Base-by-base conservation (phyloP, 2,797 vertebrate species). In the Acomys russatus region DNA sequence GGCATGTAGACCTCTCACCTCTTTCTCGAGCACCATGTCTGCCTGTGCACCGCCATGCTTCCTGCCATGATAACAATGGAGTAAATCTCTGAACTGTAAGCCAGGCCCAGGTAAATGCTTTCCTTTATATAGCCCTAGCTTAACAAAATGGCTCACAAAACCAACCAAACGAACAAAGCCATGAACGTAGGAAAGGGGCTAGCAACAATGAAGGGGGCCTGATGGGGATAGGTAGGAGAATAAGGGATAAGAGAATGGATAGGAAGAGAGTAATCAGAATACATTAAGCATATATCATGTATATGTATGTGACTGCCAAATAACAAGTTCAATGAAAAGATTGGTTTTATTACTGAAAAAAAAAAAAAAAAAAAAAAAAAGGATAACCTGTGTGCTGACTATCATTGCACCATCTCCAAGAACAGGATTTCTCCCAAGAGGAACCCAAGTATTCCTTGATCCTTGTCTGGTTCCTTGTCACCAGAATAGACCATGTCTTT, bases 361-460 rank as follows among this genome's bases (percentile, higher is more conserved):
- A 80, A 18, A 49, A 23, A 30, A 80, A 18, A 49, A 23, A 30
- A 25, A 28, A 28, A 80, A 10, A 80, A 18, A 49, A 23, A 30
- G 8, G 38, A 4, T 15, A 80, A 49, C 18, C 4, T 18, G 8
- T 7, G 1, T 15, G 44, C 11, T 49, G 73, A 15, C 66, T 35
- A 76, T 17, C 59, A 51, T 1, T 79, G 25, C 10, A 76, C 8
- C 14, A 59, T 73, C 85, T 71, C 84, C 49, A 44, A 54, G 28
- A 56, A 80, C 71, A 63, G 54, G 56, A 85, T 73, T 51, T 93
- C n/a, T 59, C 94, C 49, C 8, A 64, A 93, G 56, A 94, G 84
- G 92, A 93, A 15, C 11, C 30, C 66, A 61, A 2, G 59, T 77
- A 12, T 49, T n/a, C n/a, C n/a, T n/a, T n/a, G n/a, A n/a, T n/a